phyloP scores from a whole-genome alignment of 2,797 vertebrate species.

The Clarias pachynema region DNA sequence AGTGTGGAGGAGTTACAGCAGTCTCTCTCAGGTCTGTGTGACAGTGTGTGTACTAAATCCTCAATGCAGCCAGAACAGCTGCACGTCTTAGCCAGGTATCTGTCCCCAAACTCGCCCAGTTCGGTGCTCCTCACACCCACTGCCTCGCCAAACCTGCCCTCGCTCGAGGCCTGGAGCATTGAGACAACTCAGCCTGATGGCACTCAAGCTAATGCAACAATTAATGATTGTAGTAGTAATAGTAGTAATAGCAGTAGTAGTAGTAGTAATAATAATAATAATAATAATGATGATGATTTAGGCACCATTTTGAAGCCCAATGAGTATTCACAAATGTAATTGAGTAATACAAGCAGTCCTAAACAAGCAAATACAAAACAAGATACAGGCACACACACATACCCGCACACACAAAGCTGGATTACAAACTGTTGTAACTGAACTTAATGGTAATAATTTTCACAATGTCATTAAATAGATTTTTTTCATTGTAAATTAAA shows the following conservation, averaged over 20 bases:
- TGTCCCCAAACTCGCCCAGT: slow-evolving; percentile 78
- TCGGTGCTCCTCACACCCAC: slow-evolving; percentile 74
- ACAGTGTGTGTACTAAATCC: slow-evolving; percentile 82
- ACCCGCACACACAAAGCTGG: background rate
- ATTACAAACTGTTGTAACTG: slow-evolving; percentile 1
- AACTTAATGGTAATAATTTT: slow-evolving; percentile 24
- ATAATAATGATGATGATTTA: background rate
- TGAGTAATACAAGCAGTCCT: background rate
- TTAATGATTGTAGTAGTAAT: slow-evolving; percentile 16
- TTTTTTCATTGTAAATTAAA: background rate
- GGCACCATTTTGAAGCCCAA: background rate
- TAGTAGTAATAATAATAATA: background rate
- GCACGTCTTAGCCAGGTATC: slow-evolving; percentile 85
- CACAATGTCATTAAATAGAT: background rate
- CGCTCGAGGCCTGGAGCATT: slow-evolving; percentile 62
- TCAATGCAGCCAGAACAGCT: slow-evolving; percentile 83
- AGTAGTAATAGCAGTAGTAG: slow-evolving; percentile 11
- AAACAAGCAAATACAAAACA: background rate
- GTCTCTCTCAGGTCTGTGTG: slow-evolving; percentile 86
- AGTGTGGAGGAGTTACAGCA: slow-evolving; percentile 87
- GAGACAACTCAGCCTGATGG: slow-evolving; percentile 37
- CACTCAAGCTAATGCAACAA: slow-evolving; percentile 30
- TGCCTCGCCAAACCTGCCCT: slow-evolving; percentile 61
- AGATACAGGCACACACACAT: background rate
- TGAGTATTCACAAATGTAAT: background rate